Base-by-base conservation (phyloP, 2,888 invertebrate species). In the Leptinotarsa juncta region DNA sequence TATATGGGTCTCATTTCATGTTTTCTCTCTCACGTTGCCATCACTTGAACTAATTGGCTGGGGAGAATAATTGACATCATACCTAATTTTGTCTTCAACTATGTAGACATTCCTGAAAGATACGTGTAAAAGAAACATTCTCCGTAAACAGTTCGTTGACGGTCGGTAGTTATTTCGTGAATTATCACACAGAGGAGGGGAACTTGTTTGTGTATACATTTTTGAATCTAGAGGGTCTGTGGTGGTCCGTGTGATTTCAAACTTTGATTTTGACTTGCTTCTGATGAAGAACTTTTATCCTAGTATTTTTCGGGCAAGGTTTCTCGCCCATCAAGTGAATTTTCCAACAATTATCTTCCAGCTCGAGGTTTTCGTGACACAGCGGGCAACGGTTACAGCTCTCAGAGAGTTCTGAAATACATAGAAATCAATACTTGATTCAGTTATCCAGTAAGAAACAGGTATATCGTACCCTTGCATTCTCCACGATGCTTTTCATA, bases 311-410 rank as follows among this genome's bases (percentile, higher is more conserved):
- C 51, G 77, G 66, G 78, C 88, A 88, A 4, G 86, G 83, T 70
- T 88, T 88, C 78, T 92, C 91, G 2, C 90, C 90, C 92, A 93
- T 93, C 49, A 96, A 90, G 85, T 96, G 95, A 67, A 93, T 90
- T 85, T 94, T 93, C 97, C 97, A 97, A 20, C 94, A 94, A 70
- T 94, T 91, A 84, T 96, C 94, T 18, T 93, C 91, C 7, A 92
- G 90, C 79, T 92, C 89, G 2, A 97, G 91, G 86, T 95, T 94
- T 77, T 91, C 91, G 82, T 94, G 94, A 85, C 97, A 97, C 77
- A 97, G 90, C 0, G 97, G 96, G 85, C 97, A 97, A 81, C 94
- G 93, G 86, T 93, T 94, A 77, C 92, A 93, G 51, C 94, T 94
- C 81, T 90, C 89, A 42, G 88, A 84, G 49, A 90, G 86, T 82